Conservation (phyloP, 2,888 invertebrate species). For the Himalopsyche kuldschensis region DNA sequence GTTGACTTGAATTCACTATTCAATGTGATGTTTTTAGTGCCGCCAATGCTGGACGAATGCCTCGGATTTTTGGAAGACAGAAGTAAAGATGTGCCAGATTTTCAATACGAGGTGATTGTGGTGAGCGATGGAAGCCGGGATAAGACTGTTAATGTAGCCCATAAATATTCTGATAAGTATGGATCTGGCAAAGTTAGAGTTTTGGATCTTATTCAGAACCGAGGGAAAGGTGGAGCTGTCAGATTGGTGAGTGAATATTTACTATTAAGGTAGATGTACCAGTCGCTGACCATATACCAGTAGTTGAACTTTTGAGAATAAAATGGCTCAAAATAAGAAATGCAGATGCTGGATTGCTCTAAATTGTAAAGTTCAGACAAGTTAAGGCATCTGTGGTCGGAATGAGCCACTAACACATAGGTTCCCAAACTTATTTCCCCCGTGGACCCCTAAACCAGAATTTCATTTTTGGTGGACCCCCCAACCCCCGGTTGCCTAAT, state of each 20-base stretch:
- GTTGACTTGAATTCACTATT: conserved; percentile 3
- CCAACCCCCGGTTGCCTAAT: no score
- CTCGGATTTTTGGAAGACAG: conserved; percentile 76
- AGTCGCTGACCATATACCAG: no score
- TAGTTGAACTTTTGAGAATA: no score
- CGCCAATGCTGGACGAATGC: conserved; percentile 90
- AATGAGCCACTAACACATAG: no score
- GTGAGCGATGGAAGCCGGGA: conserved; percentile 98
- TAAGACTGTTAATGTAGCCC: conserved; percentile 77
- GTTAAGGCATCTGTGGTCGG: no score
- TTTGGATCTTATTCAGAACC: conserved; percentile 80
- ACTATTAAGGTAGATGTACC: no score
- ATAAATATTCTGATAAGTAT: conserved; percentile 73
- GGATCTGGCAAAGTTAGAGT: conserved; percentile 81
- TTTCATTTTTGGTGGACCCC: no score
- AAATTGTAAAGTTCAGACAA: no score
- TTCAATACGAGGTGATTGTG: conserved; percentile 89
- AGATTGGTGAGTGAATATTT: conserved; percentile 67
- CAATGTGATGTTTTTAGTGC: conserved; percentile 60
- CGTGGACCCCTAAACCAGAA: no score
- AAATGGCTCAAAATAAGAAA: no score
- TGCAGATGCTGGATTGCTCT: no score
- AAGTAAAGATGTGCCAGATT: conserved; percentile 55
- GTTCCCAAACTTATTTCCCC: no score
- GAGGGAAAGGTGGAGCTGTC: conserved; percentile 98